These are phyloP conservation scores for Platygyra sinensis DNA, from an alignment of 64 coral and sea anemone species.

Conservation along the genomic window DNA sequence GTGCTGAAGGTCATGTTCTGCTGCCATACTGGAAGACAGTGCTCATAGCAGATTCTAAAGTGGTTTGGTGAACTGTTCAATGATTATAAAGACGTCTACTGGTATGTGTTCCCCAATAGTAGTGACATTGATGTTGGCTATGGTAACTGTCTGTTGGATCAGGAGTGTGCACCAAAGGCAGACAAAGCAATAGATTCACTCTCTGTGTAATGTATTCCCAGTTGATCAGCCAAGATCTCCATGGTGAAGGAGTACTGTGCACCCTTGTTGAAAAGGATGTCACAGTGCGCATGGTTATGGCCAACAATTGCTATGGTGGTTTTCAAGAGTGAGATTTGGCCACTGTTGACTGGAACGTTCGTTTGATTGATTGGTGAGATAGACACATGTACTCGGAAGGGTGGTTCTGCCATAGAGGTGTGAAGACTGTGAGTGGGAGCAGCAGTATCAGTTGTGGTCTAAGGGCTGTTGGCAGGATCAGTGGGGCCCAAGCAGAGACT, in stretches of 20 bases:
- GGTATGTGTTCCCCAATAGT: neutral
- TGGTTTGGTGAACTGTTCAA: no score
- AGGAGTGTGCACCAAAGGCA: slow-evolving; percentile 36
- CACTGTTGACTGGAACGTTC: neutral
- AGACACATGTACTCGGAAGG: neutral
- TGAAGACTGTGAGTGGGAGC: no score
- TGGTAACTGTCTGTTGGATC: no score
- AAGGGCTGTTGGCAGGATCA: neutral
- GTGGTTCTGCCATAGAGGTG: neutral
- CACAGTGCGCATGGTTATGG: neutral
- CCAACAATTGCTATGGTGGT: slow-evolving; percentile 42
- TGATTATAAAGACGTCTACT: no score
- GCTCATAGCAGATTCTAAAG: no score
- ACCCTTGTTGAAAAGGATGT: no score
- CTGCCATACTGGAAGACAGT: no score
- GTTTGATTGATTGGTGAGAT: no score
- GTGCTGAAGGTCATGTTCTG: no score
- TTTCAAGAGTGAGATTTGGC: no score
- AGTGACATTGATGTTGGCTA: slow-evolving; percentile 27
- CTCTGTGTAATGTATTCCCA: neutral
- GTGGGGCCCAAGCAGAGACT: slow-evolving; percentile 50
- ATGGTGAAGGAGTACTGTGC: no score
- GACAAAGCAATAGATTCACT: slow-evolving; percentile 35
- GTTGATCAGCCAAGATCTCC: no score
- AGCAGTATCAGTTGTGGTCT: slow-evolving; percentile 17